Conservation (phyloP, 2,113 vertebrate species). For the Delphinus delphis region DNA sequence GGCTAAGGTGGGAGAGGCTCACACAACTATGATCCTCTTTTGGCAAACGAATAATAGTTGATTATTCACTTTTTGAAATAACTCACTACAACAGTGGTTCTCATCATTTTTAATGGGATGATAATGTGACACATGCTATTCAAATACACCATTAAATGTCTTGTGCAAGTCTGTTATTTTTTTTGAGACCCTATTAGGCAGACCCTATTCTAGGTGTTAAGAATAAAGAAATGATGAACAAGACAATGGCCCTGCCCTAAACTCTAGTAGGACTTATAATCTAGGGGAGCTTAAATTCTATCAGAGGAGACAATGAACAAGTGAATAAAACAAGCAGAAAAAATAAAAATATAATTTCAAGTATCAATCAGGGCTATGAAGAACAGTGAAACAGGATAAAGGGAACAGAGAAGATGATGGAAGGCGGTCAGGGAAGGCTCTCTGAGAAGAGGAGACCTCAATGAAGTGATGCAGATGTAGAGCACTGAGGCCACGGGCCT, state of each 20-base stretch:
- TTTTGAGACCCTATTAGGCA: not conserved
- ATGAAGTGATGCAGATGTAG: not conserved
- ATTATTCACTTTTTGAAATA: conserved; percentile 11
- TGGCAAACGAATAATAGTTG: not conserved
- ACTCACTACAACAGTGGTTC: not conserved
- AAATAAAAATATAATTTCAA: not conserved
- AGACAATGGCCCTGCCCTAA: not conserved
- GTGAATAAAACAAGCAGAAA: not conserved
- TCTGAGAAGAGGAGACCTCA: not conserved
- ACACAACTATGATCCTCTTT: not conserved
- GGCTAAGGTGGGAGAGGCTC: not conserved
- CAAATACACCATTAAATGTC: not conserved
- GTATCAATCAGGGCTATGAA: not conserved
- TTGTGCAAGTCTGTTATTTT: not conserved
- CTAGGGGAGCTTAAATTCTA: not conserved
- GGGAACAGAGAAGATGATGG: not conserved
- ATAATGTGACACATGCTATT: not conserved
- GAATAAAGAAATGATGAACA: not conserved
- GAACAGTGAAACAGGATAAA: not conserved
- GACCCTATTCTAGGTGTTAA: not conserved
- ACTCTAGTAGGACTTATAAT: not conserved
- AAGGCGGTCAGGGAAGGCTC: not conserved
- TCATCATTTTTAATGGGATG: not conserved
- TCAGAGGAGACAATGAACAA: not conserved
- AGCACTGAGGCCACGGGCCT: not conserved